Conservation (phyloP, 2,888 invertebrate genomes). For the Antheraea yamamai region DNA sequence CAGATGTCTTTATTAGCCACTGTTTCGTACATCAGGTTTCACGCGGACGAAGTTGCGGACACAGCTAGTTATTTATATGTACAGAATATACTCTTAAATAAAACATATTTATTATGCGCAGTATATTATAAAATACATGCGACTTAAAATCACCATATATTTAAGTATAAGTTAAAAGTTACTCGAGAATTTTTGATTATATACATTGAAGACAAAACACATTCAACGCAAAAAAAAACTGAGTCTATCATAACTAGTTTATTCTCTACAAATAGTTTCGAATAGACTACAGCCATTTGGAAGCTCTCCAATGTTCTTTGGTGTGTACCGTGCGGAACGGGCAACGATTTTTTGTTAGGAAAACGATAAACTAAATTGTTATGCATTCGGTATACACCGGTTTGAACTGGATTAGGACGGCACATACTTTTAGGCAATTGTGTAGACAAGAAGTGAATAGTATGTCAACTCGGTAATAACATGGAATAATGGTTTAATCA, state of each 20-base stretch:
- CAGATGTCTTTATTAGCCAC: too few relatives aligned
- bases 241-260: constrained; percentile 1
- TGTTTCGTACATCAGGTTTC: too few relatives aligned
- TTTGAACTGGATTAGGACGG: constrained; percentile 3
- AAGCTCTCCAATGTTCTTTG: constrained; percentile 22
- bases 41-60: too few relatives aligned
- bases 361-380: constrained; percentile 21
- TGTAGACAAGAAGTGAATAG: background rate
- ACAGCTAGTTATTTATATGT: too few relatives aligned
- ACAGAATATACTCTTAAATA: too few relatives aligned
- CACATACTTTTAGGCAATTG: background rate
- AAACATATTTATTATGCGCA: too few relatives aligned
- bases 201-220: background rate
- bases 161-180: too few relatives aligned
- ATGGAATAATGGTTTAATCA: background rate
- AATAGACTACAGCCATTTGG: constrained; percentile 20
- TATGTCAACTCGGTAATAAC: background rate
- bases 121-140: too few relatives aligned
- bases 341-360: constrained; percentile 8
- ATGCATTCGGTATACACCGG: constrained; percentile 19
- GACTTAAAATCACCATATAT: too few relatives aligned
- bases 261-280: constrained; percentile 9
- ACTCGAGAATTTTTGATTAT: background rate
- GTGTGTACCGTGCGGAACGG: constrained; percentile 1
- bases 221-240: background rate